Conservation (phyloP, 2,888 invertebrate genomes). For the Cerastis leucographa region DNA sequence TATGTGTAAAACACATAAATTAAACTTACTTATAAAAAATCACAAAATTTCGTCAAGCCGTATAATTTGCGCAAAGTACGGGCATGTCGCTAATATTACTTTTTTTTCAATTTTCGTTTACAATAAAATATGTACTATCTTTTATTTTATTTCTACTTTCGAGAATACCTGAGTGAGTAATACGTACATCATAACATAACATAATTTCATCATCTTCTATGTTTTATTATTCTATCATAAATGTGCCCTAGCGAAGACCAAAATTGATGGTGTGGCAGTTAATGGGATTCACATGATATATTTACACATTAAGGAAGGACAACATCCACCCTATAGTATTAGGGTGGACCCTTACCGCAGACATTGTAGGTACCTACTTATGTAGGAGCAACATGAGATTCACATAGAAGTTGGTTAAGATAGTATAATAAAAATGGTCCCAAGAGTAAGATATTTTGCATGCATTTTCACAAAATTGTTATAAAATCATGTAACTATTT, state of each 20-base stretch:
- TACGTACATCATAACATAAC: constrained; percentile 10
- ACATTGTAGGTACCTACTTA: not conserved
- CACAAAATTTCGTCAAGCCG: no score
- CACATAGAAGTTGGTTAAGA: not conserved
- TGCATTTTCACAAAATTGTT: not conserved
- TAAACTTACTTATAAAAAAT: no score
- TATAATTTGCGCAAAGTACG: not conserved
- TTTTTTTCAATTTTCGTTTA: not conserved
- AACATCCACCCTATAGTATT: constrained; percentile 13
- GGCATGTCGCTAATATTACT: not conserved
- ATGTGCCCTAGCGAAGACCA: constrained; percentile 2
- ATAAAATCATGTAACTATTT: not conserved
- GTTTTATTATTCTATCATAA: constrained; percentile 30
- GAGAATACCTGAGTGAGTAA: not conserved
- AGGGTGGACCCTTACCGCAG: constrained; percentile 22
- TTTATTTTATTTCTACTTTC: not conserved
- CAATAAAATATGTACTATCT: not conserved
- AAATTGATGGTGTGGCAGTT: constrained; percentile 41
- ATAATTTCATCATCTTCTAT: constrained; percentile 7
- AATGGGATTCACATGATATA: constrained; percentile 42
- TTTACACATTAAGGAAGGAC: constrained; percentile 32
- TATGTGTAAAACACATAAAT: no score
- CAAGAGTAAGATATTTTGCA: not conserved
- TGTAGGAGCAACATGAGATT: not conserved
- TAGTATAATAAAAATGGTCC: not conserved